phyloP scores from a whole-genome alignment of 2,113 vertebrate genomes.

The Synchiropus splendidus region DNA sequence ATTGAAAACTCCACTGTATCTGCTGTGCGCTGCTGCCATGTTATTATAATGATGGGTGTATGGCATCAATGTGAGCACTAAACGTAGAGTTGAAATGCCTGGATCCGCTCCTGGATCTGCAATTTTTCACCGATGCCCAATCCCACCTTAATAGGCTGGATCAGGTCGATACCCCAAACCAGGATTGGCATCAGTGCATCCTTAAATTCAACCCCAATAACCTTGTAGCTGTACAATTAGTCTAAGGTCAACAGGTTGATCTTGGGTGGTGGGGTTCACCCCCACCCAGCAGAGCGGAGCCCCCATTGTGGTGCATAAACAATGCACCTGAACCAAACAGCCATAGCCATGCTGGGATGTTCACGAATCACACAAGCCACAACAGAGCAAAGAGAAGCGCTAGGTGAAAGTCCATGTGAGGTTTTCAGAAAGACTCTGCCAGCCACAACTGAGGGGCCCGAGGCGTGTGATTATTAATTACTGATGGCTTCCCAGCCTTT shows the following conservation, averaged over 20 bases:
- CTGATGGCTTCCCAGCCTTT: slow-evolving; percentile 53
- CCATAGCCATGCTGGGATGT: neutral
- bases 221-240: slow-evolving; percentile 24
- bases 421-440: slow-evolving; percentile 40
- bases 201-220: slow-evolving; percentile 14
- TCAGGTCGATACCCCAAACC: too few relatives aligned
- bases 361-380: neutral
- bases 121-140: too few relatives aligned
- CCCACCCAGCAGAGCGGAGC: slow-evolving; percentile 21
- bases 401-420: slow-evolving; percentile 33
- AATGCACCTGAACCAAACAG: slow-evolving; percentile 32
- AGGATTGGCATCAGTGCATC: too few relatives aligned
- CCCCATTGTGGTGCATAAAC: slow-evolving; percentile 23
- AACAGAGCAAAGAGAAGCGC: neutral
- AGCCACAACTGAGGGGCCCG: slow-evolving; percentile 39
- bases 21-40: too few relatives aligned
- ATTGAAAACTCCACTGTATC: too few relatives aligned
- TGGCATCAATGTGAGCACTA: too few relatives aligned
- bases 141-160: too few relatives aligned
- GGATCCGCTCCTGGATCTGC: too few relatives aligned
- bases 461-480: slow-evolving; percentile 59
- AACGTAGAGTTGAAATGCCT: too few relatives aligned
- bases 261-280: slow-evolving; percentile 11
- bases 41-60: too few relatives aligned
- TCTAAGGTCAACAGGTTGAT: slow-evolving; percentile 35